These are phyloP conservation scores for Linurgus olivaceus DNA, from an alignment of 2,797 vertebrate species.

Conservation along the genomic window DNA sequence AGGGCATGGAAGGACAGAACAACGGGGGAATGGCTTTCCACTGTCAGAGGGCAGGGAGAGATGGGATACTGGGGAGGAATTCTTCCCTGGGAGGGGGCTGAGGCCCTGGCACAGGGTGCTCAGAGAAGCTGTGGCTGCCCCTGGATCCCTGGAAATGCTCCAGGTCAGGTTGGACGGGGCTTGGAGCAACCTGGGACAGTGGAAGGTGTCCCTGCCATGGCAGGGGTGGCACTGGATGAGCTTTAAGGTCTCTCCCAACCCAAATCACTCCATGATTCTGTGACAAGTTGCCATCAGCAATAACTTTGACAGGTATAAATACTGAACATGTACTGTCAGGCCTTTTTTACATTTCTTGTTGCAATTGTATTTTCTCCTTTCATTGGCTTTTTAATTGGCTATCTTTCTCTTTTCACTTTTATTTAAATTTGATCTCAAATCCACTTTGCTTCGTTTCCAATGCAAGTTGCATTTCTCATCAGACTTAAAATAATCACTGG, in stretches of 20 bases:
- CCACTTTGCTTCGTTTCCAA: not conserved
- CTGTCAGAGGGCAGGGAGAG: not conserved
- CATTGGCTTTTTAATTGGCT: not conserved
- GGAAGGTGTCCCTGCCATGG: not conserved
- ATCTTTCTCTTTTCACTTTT: not conserved
- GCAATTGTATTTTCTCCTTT: not conserved
- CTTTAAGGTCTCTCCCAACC: not conserved
- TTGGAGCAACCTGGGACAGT: rapidly evolving
- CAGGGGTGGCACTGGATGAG: not conserved
- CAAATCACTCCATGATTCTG: not conserved
- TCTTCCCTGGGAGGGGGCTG: rapidly evolving
- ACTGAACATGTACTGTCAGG: not conserved
- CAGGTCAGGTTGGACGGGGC: rapidly evolving
- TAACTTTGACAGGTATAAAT: not conserved
- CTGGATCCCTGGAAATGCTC: not conserved
- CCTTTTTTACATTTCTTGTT: not conserved
- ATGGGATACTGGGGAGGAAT: not conserved
- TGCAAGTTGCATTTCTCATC: not conserved
- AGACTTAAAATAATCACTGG: not conserved
- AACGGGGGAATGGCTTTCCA: not conserved
- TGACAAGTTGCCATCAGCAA: not conserved
- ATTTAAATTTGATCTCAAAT: not conserved
- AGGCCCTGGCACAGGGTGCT: not conserved
- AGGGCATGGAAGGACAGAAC: not conserved
- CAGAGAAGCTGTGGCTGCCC: not conserved